A percentile compares a stretch with the other conserved stretches of the same genome.
Conservation (phyloP, 2,113 vertebrate genomes). For the Aphelocoma coerulescens region DNA sequence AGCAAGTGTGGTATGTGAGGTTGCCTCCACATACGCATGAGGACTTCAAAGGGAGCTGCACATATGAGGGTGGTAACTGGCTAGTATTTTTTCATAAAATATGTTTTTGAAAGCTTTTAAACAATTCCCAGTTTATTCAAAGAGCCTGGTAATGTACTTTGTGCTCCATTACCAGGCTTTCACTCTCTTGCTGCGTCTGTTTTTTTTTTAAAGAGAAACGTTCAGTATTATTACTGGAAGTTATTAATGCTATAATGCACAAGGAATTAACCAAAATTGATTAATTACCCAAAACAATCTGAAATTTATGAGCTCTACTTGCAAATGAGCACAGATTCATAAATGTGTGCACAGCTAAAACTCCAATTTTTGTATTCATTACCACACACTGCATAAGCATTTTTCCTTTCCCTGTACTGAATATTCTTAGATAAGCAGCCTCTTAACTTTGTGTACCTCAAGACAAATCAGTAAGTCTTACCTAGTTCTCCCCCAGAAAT, state of each 20-base stretch:
- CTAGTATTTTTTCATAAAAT: background rate
- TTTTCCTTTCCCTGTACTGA: background rate
- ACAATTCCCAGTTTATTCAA: background rate
- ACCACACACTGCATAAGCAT: accelerated
- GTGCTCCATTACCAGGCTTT: background rate
- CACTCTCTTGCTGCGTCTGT: background rate
- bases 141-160: background rate
- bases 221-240: background rate
- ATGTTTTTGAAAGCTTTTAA: background rate
- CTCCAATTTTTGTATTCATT: background rate
- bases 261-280: background rate
- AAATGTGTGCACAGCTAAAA: background rate
- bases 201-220: background rate
- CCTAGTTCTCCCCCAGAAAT: constrained; percentile 86
- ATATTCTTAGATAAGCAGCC: background rate
- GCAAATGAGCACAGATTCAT: background rate
- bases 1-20: background rate
- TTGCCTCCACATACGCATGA: background rate
- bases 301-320: background rate
- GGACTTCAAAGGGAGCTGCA: background rate
- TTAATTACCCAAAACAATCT: background rate
- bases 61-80: background rate
- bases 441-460: background rate
- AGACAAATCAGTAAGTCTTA: constrained; percentile 38
- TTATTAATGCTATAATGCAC: background rate